These are phyloP conservation scores for Ephydatia muelleri DNA, from an alignment of 37 sponge, comb jelly and placozoan genomes.

Conservation along the genomic window DNA sequence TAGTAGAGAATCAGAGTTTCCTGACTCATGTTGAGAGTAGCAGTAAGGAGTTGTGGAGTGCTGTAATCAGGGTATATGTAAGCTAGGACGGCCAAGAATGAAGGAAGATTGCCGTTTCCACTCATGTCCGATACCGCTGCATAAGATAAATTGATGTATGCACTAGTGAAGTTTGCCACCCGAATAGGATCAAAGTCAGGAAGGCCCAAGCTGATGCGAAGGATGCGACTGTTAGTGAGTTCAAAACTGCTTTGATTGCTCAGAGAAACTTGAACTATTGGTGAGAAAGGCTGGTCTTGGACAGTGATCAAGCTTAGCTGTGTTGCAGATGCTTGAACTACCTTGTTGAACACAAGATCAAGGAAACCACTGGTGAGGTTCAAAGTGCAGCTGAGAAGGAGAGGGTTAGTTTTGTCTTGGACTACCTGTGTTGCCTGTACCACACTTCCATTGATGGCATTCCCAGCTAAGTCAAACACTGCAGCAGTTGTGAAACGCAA, in stretches of 20 bases:
- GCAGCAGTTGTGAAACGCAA: conserved; percentile 16
- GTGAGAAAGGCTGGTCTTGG: conserved; percentile 48
- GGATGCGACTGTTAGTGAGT: neutral
- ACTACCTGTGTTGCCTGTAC: conserved; percentile 39
- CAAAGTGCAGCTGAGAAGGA: conserved; percentile 54
- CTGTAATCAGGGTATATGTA: conserved; percentile 38
- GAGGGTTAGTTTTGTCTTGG: conserved; percentile 71
- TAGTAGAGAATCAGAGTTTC: conserved; percentile 66
- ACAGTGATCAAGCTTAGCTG: neutral
- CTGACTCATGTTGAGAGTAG: conserved; percentile 58
- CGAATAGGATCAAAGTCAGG: conserved; percentile 66
- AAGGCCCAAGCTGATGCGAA: conserved; percentile 35
- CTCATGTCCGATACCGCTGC: conserved; percentile 60
- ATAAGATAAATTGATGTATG: conserved; percentile 51
- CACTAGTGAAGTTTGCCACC: conserved; percentile 34
- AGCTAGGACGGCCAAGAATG: conserved; percentile 47
- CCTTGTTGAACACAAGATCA: conserved; percentile 71
- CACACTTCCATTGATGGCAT: conserved; percentile 20
- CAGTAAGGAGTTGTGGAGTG: conserved; percentile 23
- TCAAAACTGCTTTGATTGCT: conserved; percentile 11
- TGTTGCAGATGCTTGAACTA: conserved; percentile 24
- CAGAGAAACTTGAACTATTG: conserved; percentile 27
- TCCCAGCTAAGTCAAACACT: conserved; percentile 34
- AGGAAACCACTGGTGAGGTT: conserved; percentile 47
- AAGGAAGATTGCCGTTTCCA: conserved; percentile 59